Evolutionary conservation across 2,113 vertebrate species (phyloP), one percentile per base, ranked within the genome.

Genomic region (Reinhardtius hippoglossoides): DNA sequence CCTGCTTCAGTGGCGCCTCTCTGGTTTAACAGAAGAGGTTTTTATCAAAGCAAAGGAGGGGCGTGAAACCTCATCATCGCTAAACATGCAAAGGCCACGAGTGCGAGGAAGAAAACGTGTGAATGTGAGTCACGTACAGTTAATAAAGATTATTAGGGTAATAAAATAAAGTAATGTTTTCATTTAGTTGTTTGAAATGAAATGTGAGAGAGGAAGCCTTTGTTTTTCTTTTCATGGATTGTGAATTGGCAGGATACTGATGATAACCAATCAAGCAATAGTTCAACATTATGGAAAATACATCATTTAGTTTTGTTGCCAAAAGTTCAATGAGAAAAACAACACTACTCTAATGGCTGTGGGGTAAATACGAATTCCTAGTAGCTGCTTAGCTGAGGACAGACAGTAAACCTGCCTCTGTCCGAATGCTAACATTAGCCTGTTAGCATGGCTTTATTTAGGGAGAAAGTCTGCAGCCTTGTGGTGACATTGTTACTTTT

Each of bases 1-100:
- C 48, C 31, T 77, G 66, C 68, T 64, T 68, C 71, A 55, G 68
- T 68, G 60, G 40, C 67, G 80, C 23, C 42, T 78, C 71, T 82
- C 52, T 52, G 27, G 57, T 16, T 13, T 18, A 23, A 55, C 63
- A 26, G 69, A 54, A 50, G 75, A 67, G 52, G 21, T 59, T 40
- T 8, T 35, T 35, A 74, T 80, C 58, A 80, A 60, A 88, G 78
- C 61, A 42, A 60, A 0, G 31, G 74, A 58, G 1, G 13, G 55
- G 40, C 16, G 57, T 27, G 20, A 80, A 85, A 72, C 71, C 64
- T 67, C 37, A 40, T 63, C 71, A 35, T 26, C 15, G 57, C 71
- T 66, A 35, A 73, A 78, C 80, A 80, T 31, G 31, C 31, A 31
- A 31, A 31, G 31, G 31, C 31, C 31, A 31, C 31, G 31, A 31